Base-by-base conservation (phyloP, 1,140 invertebrate species). In the Pachyrhynchus sulphureomaculatus region DNA sequence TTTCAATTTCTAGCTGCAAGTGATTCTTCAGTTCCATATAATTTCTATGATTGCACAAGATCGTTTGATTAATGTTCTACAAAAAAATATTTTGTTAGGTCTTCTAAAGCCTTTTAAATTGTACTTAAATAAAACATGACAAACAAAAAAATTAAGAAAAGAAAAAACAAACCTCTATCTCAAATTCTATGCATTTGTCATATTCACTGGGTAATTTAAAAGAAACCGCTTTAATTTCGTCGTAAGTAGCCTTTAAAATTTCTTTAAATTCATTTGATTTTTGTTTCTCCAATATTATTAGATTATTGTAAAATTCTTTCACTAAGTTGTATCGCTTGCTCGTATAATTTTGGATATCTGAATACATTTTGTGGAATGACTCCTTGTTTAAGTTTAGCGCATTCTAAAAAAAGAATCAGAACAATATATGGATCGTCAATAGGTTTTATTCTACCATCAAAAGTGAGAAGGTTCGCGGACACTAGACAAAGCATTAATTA, bases 31-130 rank as follows among this genome's bases (percentile, higher is more conserved):
- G 2, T 17, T 59, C 47, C 18, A 33, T 9, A 32, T 59, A 51
- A 33, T 47, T 59, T 51, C 56, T 24, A 18, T 51, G 34, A 34
- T 59, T 59, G 36, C 56, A 59, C 13, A 59, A 18, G n/a, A 59
- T 41, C 1, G 29, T 48, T 32, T 59, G 45, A 39, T 59, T 59
- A n/a, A 59, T 15, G 29, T 59, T 59, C 26, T 44, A 44, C 3
- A 44, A 44, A 20, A 23, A 1, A 12, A 18, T n/a, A n/a, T n/a
- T n/a, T n/a, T n/a, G n/a, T n/a, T n/a, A n/a, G n/a, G n/a, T n/a
- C n/a, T n/a, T n/a, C n/a, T n/a, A n/a, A n/a, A n/a, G n/a, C n/a
- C n/a, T n/a, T n/a, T n/a, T n/a, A n/a, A n/a, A n/a, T n/a, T n/a
- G n/a, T n/a, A n/a, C n/a, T n/a, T n/a, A n/a, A n/a, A n/a, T n/a